Evolutionary conservation across 2,113 vertebrate genomes (phyloP).

Genomic region (Danionella cerebrum): DNA sequence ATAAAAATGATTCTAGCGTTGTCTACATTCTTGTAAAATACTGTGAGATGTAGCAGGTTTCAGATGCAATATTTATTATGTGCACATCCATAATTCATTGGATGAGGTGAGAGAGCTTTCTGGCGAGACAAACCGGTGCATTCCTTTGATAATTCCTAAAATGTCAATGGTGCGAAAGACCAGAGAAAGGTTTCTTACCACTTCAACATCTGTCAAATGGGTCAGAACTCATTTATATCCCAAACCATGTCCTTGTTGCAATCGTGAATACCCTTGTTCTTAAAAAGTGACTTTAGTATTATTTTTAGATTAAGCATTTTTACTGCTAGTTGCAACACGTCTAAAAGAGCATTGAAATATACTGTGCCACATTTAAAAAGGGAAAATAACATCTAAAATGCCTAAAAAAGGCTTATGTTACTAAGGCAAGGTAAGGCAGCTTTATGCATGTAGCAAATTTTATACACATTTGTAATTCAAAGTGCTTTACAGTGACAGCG

Average conservation of each 20-base stretch:
- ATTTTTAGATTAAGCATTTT: no score
- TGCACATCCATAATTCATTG: constrained; percentile 54
- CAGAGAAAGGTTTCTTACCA: background rate
- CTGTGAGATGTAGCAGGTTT: constrained; percentile 58
- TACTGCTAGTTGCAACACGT: no score
- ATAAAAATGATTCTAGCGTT: constrained; percentile 63
- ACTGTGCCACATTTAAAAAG: no score
- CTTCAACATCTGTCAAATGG: constrained; percentile 1
- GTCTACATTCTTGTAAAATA: constrained; percentile 43
- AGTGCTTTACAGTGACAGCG: no score
- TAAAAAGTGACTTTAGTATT: no score
- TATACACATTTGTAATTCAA: no score
- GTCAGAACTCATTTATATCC: background rate
- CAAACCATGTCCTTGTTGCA: background rate
- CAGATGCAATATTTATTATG: constrained; percentile 59
- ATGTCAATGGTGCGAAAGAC: background rate
- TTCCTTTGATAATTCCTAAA: background rate
- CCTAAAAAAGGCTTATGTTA: no score
- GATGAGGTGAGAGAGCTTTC: constrained; percentile 50
- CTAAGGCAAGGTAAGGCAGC: no score
- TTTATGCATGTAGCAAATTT: no score
- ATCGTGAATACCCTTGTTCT: no score
- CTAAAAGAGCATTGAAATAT: no score
- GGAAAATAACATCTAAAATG: no score
- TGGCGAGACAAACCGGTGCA: constrained; percentile 33